Evolutionary conservation across 2,888 invertebrate species (phyloP), one percentile per base, ranked within the genome.

Genomic region (Tipula unca): DNA sequence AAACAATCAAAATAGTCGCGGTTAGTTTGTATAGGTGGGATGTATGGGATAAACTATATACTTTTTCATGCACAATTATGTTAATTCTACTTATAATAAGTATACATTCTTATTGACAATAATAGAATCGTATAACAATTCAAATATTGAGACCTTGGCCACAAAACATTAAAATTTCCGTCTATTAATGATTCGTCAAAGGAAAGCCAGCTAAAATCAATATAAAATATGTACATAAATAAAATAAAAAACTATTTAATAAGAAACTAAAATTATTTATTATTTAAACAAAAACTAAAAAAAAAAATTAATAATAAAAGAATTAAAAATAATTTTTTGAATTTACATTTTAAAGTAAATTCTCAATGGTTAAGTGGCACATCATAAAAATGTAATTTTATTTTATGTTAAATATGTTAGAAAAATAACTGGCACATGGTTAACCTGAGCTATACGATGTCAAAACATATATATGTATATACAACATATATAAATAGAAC

Each of bases 381-480:
- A 69, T 69, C 69, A 69, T 69, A 10, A 69, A 69, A 69, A 69
- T 10, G 25, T 32, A 32, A 32, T 32, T 25, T 10, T 69, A 69
- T 69, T 25, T 25, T 10, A 8, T 48, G 48, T 48, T 48, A 48
- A 48, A 48, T 69, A 69, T 25, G 25, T 25, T 69, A 69, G 69
- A 69, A 69, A 48, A 69, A 69, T 69, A 69, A 69, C 69, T 69
- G 25, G 69, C 69, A 69, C 69, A 69, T 69, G 69, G 69, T 69
- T 69, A 69, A 69, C 69, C 69, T 69, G 69, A 1, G 25, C 25
- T 3, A 6, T 14, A 10, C 10, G 69, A 69, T 69, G 20, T 25
- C 69, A 69, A 69, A 69, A 69, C 25, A 69, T 69, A 25, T 54
- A 6, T 17, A 48, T 5, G 48, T n/a, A 17, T 1, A 48, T 48